These are phyloP conservation scores for Australoheros scitulus DNA, from an alignment of 2,113 vertebrate species.

Conservation along the genomic window DNA sequence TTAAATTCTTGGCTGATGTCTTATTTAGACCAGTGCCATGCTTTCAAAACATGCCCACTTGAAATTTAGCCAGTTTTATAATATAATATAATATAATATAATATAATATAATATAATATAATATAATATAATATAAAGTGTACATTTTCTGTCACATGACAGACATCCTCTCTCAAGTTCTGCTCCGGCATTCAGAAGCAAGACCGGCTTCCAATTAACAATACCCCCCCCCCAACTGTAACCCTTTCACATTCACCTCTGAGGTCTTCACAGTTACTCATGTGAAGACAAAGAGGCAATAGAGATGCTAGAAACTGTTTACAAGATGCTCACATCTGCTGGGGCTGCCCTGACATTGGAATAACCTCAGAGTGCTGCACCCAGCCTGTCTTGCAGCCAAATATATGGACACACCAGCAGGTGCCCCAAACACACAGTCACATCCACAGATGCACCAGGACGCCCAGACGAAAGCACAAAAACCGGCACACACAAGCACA, in stretches of 20 bases:
- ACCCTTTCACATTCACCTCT: background rate
- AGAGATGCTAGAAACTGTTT: conserved; percentile 29
- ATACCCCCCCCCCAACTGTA: background rate
- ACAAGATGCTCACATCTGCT: conserved; percentile 37
- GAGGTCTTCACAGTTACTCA: conserved; percentile 27
- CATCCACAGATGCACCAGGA: conserved; percentile 2
- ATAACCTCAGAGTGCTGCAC: conserved; percentile 64
- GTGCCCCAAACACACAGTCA: background rate
- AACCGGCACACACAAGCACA: background rate
- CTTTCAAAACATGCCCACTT: background rate
- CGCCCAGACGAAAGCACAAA: background rate
- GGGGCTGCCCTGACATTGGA: conserved; percentile 63
- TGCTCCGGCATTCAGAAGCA: background rate
- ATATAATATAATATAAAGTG: background rate
- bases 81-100: background rate
- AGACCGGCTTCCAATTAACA: background rate
- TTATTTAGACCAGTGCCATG: background rate
- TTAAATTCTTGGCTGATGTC: background rate
- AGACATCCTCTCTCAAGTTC: background rate
- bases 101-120: background rate
- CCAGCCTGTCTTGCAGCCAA: conserved; percentile 39
- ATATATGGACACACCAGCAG: conserved; percentile 10
- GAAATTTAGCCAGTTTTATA: background rate
- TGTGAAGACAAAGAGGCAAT: background rate
- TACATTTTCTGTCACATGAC: background rate